Conservation (phyloP, 2,888 invertebrate species). For the Xanthia togata region DNA sequence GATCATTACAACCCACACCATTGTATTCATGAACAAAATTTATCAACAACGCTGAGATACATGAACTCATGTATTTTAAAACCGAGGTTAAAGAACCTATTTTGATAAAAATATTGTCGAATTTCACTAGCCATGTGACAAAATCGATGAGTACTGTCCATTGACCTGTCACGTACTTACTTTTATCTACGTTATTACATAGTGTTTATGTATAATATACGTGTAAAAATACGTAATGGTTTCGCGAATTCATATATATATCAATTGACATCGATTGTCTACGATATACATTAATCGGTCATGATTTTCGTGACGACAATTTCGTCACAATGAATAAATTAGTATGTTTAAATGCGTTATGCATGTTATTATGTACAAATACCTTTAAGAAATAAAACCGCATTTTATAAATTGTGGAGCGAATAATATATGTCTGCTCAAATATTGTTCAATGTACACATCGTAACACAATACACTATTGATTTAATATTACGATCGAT, state of each 20-base stretch:
- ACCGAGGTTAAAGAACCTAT: constrained; percentile 64
- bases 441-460: not conserved
- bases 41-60: constrained; percentile 54
- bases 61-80: constrained; percentile 52
- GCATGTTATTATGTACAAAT: constrained; percentile 39
- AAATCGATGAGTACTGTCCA: constrained; percentile 41
- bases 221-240: constrained; percentile 28
- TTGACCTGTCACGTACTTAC: constrained; percentile 54
- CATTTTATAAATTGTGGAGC: constrained; percentile 11
- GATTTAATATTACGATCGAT: not conserved
- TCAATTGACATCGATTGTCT: constrained; percentile 54
- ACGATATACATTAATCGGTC: constrained; percentile 37
- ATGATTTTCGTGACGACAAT: constrained; percentile 60
- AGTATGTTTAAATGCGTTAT: constrained; percentile 34
- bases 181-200: constrained; percentile 20
- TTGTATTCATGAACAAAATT: constrained; percentile 56
- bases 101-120: constrained; percentile 56
- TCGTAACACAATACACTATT: not conserved
- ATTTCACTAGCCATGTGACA: constrained; percentile 53
- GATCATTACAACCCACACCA: constrained; percentile 58
- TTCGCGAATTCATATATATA: constrained; percentile 41
- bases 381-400: constrained; percentile 6
- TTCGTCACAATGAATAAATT: constrained; percentile 45
- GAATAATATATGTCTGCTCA: not conserved
- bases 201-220: constrained; percentile 29